Evolutionary conservation across 1,140 invertebrate genomes (phyloP).

Genomic region (Tachypleus tridentatus): DNA sequence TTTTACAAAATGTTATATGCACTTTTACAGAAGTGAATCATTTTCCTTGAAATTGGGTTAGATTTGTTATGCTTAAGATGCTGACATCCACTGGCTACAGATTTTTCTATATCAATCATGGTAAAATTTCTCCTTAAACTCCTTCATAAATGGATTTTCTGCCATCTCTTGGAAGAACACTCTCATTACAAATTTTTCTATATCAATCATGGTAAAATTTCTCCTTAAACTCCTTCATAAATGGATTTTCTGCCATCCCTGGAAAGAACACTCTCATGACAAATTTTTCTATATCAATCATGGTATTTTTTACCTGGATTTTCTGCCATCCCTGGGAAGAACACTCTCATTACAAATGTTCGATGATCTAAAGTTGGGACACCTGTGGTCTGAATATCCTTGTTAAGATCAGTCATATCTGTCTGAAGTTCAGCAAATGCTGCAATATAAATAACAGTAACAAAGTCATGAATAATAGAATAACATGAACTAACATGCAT

Average conservation of each 20-base stretch:
- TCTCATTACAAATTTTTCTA: constrained; percentile 40
- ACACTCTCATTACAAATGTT: constrained; percentile 96
- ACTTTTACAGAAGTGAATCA: too few species aligned
- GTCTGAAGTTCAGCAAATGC: constrained; percentile 99
- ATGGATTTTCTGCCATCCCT: constrained; percentile 80
- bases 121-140: constrained; percentile 46
- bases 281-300: too few species aligned
- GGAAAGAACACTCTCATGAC: constrained; percentile 93
- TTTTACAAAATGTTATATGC: too few species aligned
- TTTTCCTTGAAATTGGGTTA: too few species aligned
- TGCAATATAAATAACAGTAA: constrained; percentile 28
- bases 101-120: too few species aligned
- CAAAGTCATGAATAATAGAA: too few species aligned
- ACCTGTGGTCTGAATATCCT: constrained; percentile 85
- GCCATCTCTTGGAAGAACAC: constrained; percentile 92
- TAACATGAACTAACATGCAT: too few species aligned
- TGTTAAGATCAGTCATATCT: constrained; percentile 95
- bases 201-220: neutral
- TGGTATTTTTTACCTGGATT: constrained; percentile 49
- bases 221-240: constrained; percentile 66
- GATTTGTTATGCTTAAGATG: too few species aligned
- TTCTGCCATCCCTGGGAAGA: constrained; percentile 88
- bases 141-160: constrained; percentile 80
- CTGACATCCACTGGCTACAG: too few species aligned
- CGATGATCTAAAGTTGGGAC: constrained; percentile 92